A percentile compares a stretch with the other conserved stretches of the same genome.
Conservation (phyloP, 1,140 invertebrate species). For the Trissolcus basalis region DNA sequence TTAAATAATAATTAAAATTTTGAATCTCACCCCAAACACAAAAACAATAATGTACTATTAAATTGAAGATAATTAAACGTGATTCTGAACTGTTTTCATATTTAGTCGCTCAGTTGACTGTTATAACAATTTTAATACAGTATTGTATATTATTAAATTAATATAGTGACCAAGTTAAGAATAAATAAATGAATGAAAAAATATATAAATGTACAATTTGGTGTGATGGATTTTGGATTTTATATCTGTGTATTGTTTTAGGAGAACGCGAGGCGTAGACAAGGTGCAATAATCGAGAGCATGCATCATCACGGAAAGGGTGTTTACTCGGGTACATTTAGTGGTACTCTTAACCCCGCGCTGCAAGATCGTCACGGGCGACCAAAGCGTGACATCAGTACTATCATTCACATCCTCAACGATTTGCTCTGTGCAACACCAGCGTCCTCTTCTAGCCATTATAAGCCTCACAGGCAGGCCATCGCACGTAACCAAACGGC, state of each 20-base stretch:
- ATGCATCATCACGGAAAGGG: slow-evolving; percentile 96
- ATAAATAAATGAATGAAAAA: no score
- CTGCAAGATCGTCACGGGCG: slow-evolving; percentile 92
- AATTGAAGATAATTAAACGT: no score
- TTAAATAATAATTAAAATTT: no score
- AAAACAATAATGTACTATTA: no score
- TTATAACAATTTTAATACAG: no score
- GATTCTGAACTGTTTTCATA: no score
- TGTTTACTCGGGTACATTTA: slow-evolving; percentile 88
- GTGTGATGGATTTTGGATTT: no score
- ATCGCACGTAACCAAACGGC: slow-evolving; percentile 63
- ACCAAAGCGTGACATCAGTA: slow-evolving; percentile 93
- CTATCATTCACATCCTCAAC: slow-evolving; percentile 96
- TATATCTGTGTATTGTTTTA: slow-evolving; percentile 54
- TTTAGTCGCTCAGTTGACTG: no score
- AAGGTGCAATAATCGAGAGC: slow-evolving; percentile 92
- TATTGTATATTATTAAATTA: no score
- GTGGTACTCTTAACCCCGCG: slow-evolving; percentile 94
- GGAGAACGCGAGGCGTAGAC: slow-evolving; percentile 75
- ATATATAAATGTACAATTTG: no score
- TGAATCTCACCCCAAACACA: no score
- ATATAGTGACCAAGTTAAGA: no score
- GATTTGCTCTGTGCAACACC: slow-evolving; percentile 93
- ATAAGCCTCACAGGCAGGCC: slow-evolving; percentile 70
- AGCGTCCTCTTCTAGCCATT: slow-evolving; percentile 71